Base-by-base conservation (phyloP, 1,140 invertebrate genomes). In the Arion vulgaris region DNA sequence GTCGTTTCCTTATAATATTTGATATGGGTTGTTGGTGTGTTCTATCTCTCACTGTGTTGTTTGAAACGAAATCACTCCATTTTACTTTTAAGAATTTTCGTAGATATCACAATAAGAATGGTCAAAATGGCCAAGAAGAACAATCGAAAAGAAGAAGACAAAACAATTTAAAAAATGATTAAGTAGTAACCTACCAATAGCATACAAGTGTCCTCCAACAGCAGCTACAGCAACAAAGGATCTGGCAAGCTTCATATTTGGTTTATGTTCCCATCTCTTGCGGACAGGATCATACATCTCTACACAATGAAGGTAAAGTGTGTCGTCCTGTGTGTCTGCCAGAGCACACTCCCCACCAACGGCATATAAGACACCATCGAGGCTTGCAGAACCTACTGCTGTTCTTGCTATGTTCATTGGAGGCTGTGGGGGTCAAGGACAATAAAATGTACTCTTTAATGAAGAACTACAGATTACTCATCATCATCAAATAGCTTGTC, bases 161-260 rank as follows among this genome's bases (percentile, higher is more conserved):
- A n/a, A n/a, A n/a, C n/a, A n/a, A n/a, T n/a, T n/a, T n/a, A n/a
- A n/a, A n/a, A n/a, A n/a, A n/a, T n/a, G n/a, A n/a, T n/a, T n/a
- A n/a, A n/a, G n/a, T n/a, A 45, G 5, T 15, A 7, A 81, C 86
- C 87, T 92, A 96, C 96, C 96, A 94, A 98, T 95, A 5, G 97
- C 97, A 91, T 97, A 98, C 68, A 98, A 92, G 88, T 94, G 95
- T 71, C 96, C 96, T 82, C 96, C 95, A 89, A 97, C 94, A 32
- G 96, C 95, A 89, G 96, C 97, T 66, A 97, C 93, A 23, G 97
- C 97, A 90, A 98, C 97, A 92, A 98, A 97, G 92, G 97, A 98
- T 51, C 97, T 94, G 0, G 97, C 96, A 83, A 90, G 86, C 81
- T 95, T 95, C 96, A 98, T 97, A 41, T 95, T 95, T 0, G 96